A percentile compares a stretch with the other conserved stretches of the same genome.
Conservation (phyloP, 2,797 vertebrate species). For the Gallirallus australis region DNA sequence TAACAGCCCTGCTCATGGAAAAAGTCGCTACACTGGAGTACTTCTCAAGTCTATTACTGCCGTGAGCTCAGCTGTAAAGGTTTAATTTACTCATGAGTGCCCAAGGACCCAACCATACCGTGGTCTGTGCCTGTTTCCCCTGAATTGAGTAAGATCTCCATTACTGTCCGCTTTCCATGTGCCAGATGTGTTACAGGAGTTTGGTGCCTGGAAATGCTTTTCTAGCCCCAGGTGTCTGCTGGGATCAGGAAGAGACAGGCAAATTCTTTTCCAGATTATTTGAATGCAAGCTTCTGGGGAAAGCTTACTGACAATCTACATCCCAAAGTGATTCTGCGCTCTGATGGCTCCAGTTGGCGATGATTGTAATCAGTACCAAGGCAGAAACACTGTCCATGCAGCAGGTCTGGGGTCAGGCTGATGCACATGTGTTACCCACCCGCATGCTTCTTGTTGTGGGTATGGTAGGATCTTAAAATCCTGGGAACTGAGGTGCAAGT, state of each 20-base stretch:
- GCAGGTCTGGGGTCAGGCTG: background rate
- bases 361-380: background rate
- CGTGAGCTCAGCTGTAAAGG: background rate
- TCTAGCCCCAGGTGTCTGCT: background rate
- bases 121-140: background rate
- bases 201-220: background rate
- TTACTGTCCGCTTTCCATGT: background rate
- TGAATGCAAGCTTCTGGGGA: background rate
- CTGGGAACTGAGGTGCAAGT: background rate
- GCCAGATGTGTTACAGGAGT: background rate
- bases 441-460: accelerated
- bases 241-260: background rate
- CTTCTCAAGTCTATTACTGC: background rate
- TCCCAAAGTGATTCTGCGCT: background rate
- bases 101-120: background rate
- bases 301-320: background rate
- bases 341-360: background rate
- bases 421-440: background rate
- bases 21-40: background rate
- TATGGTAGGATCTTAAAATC: background rate
- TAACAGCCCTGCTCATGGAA: background rate
- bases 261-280: background rate
- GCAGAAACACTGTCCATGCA: background rate
- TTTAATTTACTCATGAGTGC: background rate
- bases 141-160: background rate